Conservation (phyloP, 2,113 vertebrate species). For the Ophiodon elongatus region DNA sequence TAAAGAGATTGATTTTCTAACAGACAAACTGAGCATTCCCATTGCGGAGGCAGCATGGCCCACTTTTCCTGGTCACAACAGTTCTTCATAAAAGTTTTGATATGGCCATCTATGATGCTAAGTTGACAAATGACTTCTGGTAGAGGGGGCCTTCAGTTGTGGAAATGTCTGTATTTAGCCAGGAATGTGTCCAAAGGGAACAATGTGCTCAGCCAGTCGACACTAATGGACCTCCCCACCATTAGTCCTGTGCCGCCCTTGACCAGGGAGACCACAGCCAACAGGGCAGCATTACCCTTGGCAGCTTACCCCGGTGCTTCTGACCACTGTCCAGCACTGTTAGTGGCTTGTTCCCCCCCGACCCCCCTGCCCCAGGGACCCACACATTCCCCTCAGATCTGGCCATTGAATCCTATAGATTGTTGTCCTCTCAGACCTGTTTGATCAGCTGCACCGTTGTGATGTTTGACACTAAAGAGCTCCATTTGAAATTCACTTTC, state of each 20-base stretch:
- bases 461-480: conserved; percentile 18
- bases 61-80: conserved; percentile 22
- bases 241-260: conserved; percentile 77
- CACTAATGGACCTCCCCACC: conserved; percentile 79
- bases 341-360: neutral
- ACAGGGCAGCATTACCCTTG: conserved; percentile 62
- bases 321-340: conserved; percentile 38
- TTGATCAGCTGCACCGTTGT: conserved; percentile 27
- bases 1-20: neutral
- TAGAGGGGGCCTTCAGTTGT: conserved; percentile 59
- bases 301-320: conserved; percentile 15
- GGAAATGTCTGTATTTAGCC: conserved; percentile 80
- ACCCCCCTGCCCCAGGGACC: conserved; percentile 11
- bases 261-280: conserved; percentile 70
- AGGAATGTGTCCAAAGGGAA: conserved; percentile 81
- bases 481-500: conserved; percentile 50
- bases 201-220: conserved; percentile 80
- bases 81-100: conserved; percentile 54
- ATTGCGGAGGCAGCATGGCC: neutral
- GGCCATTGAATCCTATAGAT: conserved; percentile 43
- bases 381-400: conserved; percentile 48
- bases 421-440: conserved; percentile 23
- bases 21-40: neutral
- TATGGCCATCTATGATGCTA: conserved; percentile 39
- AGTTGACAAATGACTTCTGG: conserved; percentile 75